These are phyloP conservation scores for Channallabes apus DNA, from an alignment of 2,797 vertebrate species.

Conservation along the genomic window DNA sequence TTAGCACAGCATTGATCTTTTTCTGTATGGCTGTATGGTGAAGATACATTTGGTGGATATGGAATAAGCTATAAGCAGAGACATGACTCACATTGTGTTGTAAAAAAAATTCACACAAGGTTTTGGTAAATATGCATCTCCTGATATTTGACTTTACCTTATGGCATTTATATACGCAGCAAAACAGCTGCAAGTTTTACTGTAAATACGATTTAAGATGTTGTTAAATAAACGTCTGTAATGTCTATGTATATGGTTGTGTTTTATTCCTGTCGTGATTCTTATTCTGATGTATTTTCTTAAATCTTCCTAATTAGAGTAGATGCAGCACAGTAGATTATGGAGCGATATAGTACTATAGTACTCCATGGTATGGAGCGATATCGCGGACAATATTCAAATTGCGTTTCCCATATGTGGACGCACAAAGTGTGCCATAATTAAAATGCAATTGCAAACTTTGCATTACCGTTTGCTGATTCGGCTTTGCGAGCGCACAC, in stretches of 20 bases:
- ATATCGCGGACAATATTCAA: too few relatives aligned
- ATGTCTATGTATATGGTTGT: neutral
- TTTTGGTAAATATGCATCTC: neutral
- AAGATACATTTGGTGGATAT: neutral
- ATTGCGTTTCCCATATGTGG: too few relatives aligned
- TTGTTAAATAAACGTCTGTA: neutral
- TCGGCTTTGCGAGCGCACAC: too few relatives aligned
- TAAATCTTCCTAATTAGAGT: slow-evolving; percentile 42
- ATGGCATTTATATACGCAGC: neutral
- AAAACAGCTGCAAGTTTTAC: neutral
- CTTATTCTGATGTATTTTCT: neutral
- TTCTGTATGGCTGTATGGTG: slow-evolving; percentile 21
- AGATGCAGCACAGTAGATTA: neutral
- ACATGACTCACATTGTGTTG: too few relatives aligned
- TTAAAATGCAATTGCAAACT: too few relatives aligned
- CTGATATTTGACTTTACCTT: neutral
- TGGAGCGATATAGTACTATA: too few relatives aligned
- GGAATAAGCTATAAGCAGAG: neutral
- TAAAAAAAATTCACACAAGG: neutral
- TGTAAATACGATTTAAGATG: slow-evolving; percentile 8
- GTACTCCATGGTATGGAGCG: too few relatives aligned
- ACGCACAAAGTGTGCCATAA: too few relatives aligned
- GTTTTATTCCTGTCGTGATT: neutral
- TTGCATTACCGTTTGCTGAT: too few relatives aligned
- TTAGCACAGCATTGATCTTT: neutral